Percentiles rank a stretch among this genome's conserved stretches.
phyloP scores from a whole-genome alignment of 2,888 invertebrate genomes.

The Drosophila siamana region DNA sequence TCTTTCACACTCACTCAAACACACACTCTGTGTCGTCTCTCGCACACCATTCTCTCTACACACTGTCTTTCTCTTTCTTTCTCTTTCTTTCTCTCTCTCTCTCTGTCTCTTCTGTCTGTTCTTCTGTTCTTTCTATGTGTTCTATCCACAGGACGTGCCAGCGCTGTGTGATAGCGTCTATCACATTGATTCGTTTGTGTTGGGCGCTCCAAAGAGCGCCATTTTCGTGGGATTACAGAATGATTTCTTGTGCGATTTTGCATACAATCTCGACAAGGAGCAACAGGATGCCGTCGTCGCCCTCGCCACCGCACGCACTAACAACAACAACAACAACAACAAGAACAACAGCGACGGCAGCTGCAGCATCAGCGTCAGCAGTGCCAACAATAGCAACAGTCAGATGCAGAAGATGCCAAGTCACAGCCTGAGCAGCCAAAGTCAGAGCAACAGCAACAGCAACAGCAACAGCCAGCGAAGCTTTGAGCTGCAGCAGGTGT shows the following conservation, averaged over 20 bases:
- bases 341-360: constrained; percentile 7
- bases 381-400: constrained; percentile 12
- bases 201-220: constrained; percentile 83
- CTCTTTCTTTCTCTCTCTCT: constrained; percentile 29
- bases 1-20: neutral
- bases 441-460: too few relatives aligned
- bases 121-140: constrained; percentile 71
- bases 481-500: constrained; percentile 35
- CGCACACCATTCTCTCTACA: constrained; percentile 17
- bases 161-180: constrained; percentile 80
- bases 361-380: neutral
- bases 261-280: constrained; percentile 59
- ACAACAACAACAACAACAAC: constrained; percentile 8
- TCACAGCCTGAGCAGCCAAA: neutral
- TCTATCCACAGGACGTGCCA: constrained; percentile 84
- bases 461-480: constrained; percentile 24
- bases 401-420: constrained; percentile 1
- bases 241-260: constrained; percentile 80
- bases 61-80: constrained; percentile 16
- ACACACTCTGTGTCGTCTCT: constrained; percentile 13
- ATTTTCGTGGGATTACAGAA: constrained; percentile 84
- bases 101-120: constrained; percentile 59
- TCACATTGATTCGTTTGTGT: constrained; percentile 84
- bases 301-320: constrained; percentile 1
- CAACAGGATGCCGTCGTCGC: constrained; percentile 15